A percentile compares a stretch with the other conserved stretches of the same genome.
These are phyloP conservation scores for Enteromius viviparus DNA, from an alignment of 2,797 vertebrate species.

Conservation along the genomic window DNA sequence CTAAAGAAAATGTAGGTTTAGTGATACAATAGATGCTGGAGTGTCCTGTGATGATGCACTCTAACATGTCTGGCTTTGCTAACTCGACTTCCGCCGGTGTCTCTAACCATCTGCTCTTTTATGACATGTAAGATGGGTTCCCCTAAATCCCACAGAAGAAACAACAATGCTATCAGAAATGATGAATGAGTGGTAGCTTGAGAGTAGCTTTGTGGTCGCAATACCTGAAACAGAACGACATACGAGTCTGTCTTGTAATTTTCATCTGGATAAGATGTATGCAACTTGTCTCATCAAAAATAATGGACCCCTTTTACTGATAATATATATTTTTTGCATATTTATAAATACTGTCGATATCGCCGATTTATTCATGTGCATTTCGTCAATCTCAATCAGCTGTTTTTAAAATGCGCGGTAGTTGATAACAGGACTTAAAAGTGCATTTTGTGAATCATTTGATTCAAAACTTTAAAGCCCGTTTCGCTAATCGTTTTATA, in stretches of 20 bases:
- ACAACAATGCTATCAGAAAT: conserved; percentile 63
- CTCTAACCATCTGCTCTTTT: conserved; percentile 56
- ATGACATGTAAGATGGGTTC: conserved; percentile 69
- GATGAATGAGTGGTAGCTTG: conserved; percentile 62
- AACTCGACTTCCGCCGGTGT: conserved; percentile 24
- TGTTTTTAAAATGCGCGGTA: too few relatives aligned
- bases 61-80: conserved; percentile 26
- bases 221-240: conserved; percentile 70
- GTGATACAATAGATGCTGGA: background rate
- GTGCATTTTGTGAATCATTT: too few relatives aligned
- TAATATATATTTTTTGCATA: background rate
- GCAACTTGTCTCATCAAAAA: background rate
- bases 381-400: too few relatives aligned
- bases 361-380: too few relatives aligned
- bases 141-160: conserved; percentile 53
- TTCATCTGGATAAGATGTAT: background rate
- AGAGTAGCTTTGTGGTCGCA: conserved; percentile 69
- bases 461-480: too few relatives aligned
- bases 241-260: background rate
- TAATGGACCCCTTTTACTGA: background rate
- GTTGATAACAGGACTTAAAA: too few relatives aligned
- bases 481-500: too few relatives aligned
- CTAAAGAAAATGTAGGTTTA: background rate
- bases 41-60: conserved; percentile 24
- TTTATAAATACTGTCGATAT: background rate